phyloP scores from a whole-genome alignment of 2,113 vertebrate genomes.

The Spea bombifrons region DNA sequence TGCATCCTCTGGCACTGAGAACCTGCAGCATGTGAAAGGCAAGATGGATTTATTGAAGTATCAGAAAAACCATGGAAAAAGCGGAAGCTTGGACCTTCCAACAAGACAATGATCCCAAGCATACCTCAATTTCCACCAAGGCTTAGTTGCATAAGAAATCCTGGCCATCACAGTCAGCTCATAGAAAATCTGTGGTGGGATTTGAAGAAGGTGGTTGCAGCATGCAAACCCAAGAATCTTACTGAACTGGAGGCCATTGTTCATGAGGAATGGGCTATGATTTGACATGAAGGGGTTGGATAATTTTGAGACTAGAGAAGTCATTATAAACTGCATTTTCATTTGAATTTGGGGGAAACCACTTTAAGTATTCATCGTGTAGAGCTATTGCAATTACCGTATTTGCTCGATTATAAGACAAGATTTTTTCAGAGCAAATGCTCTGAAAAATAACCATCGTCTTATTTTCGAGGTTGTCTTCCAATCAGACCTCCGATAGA shows the following conservation, averaged over 20 bases:
- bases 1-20: not conserved
- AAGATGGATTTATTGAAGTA: slow-evolving; percentile 5
- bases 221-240: not conserved
- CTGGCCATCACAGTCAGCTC: not conserved
- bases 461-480: no score
- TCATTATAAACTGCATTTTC: no score
- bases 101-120: not conserved
- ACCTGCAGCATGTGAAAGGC: not conserved
- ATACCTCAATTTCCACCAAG: not conserved
- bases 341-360: no score
- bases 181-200: not conserved
- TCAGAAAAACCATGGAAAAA: not conserved
- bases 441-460: no score
- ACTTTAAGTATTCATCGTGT: no score
- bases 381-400: no score
- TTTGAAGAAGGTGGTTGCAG: not conserved
- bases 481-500: no score
- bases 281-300: not conserved
- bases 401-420: no score
- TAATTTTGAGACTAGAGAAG: no score
- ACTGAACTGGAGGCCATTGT: not conserved
- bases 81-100: not conserved
- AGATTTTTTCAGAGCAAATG: no score
- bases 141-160: not conserved
- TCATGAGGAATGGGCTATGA: not conserved